Base-by-base conservation (phyloP, 2,797 vertebrate species). In the Odontamblyopus lacepedii region DNA sequence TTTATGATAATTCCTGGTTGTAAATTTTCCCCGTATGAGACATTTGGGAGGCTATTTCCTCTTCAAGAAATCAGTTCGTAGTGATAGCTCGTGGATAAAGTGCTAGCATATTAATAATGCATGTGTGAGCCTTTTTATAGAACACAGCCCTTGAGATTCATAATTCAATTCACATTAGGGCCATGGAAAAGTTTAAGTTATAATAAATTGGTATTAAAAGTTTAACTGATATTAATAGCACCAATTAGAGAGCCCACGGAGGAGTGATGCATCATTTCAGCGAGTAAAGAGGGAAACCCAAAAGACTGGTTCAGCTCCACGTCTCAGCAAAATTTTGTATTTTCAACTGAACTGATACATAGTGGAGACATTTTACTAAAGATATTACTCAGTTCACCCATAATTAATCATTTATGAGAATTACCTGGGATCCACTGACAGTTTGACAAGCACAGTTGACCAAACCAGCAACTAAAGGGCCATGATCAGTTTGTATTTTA, bases 131-230 rank as follows among this genome's bases (percentile, higher is more conserved):
- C 93, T 94, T 94, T 94, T 93, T 93, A 93, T 94, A 93, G 94
- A 88, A 88, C 81, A 72, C 70, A 84, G 86, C 89, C 88, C 84
- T 82, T 80, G 92, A 92, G 93, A 93, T 91, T 92, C 88, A 92
- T 93, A 90, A 93, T 90, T 91, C 84, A 84, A 81, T 86, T 92
- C 91, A 82, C 88, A 93, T 93, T 91, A 93, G 83, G 64, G 69
- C 73, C 61, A 50, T 64, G 84, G 85, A 90, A 92, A 92, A 90
- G 84, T 88, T 87, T 38, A 89, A 88, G 90, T 90, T 91, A 91
- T 92, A 92, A 93, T 93, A 94, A 93, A 94, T 93, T 93, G 91
- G 91, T 92, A 89, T 89, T 94, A 91, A 93, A 94, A 93, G 86
- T 94, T 93, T 92, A 94, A 94, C 91, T 89, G 90, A 91, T 92